Evolutionary conservation across 2,888 invertebrate species (phyloP).

Genomic region (Troides aeacus): DNA sequence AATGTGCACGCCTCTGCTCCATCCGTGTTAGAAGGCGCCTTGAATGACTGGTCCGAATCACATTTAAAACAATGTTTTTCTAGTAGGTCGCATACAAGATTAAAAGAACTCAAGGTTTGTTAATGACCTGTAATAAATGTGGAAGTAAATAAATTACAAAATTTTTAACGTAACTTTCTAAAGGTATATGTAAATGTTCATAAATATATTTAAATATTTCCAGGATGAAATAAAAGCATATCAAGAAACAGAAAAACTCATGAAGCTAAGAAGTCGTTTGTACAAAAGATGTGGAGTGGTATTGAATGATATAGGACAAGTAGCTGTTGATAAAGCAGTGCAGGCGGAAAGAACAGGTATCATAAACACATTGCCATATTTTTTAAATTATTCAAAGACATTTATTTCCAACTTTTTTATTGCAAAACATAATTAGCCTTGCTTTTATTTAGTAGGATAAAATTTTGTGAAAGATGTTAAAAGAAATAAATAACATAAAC

Average conservation of each 20-base stretch:
- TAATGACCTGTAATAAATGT: background rate
- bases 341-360: constrained; percentile 48
- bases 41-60: constrained; percentile 48
- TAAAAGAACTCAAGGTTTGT: constrained; percentile 63
- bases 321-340: constrained; percentile 59
- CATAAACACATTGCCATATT: background rate
- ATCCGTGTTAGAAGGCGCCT: constrained; percentile 41
- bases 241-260: constrained; percentile 54
- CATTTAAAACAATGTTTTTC: constrained; percentile 55
- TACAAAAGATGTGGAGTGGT: constrained; percentile 64
- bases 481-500: no score
- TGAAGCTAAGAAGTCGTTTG: constrained; percentile 54
- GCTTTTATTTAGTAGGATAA: no score
- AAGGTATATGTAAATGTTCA: no score
- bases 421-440: no score
- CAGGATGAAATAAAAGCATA: constrained; percentile 72
- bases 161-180: no score
- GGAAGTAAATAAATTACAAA: no score
- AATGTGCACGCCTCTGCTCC: constrained; percentile 51
- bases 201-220: constrained; percentile 30
- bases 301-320: constrained; percentile 54
- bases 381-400: background rate
- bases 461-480: no score
- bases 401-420: background rate
- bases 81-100: constrained; percentile 57